Conservation (phyloP, 2,113 vertebrate genomes). For the Marmota flaviventris region DNA sequence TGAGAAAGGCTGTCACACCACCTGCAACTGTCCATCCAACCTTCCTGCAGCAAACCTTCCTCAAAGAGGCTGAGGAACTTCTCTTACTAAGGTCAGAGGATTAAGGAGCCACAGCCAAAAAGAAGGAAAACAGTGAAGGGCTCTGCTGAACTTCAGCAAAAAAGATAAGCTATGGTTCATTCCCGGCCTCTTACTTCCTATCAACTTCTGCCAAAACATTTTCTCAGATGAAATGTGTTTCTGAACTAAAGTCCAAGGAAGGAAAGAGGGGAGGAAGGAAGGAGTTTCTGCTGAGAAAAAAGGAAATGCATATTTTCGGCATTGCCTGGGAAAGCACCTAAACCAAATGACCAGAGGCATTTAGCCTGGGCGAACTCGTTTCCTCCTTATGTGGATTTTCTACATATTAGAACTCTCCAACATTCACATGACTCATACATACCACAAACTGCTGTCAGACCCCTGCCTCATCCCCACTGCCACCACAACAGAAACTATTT, state of each 20-base stretch:
- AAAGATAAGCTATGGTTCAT: background rate
- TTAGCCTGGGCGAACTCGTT: background rate
- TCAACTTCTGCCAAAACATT: background rate
- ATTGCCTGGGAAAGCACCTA: conserved; percentile 10
- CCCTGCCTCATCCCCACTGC: background rate
- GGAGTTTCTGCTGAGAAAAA: background rate
- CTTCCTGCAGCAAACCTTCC: background rate
- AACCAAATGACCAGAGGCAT: background rate
- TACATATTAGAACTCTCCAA: background rate
- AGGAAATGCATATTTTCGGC: background rate
- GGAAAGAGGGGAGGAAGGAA: too few relatives aligned
- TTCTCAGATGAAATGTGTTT: conserved; percentile 24
- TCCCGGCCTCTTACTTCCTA: background rate
- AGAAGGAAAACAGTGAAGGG: background rate
- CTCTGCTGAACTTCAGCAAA: background rate
- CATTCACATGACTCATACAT: conserved; percentile 38
- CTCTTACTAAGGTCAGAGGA: background rate
- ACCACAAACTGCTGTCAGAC: background rate
- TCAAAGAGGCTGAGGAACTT: background rate
- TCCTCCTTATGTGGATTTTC: background rate
- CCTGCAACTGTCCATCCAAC: background rate
- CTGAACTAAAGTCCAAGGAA: background rate
- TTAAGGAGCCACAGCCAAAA: background rate
- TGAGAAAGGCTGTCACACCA: background rate
- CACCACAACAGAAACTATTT: background rate